Conservation (phyloP, 2,797 vertebrate genomes). For the Acridotheres tristis region DNA sequence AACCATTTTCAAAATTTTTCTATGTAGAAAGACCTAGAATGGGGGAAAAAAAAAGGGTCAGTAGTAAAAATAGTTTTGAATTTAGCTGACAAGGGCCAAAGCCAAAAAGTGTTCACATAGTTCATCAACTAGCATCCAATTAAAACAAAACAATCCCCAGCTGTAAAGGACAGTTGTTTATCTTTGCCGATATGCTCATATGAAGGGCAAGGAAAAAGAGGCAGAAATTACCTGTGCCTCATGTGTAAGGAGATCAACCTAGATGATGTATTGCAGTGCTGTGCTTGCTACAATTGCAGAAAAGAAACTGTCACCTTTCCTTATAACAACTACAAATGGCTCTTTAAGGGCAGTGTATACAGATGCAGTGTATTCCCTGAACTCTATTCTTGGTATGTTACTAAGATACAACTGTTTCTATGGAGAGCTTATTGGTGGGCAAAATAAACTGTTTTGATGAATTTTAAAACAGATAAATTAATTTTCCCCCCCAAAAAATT, state of each 20-base stretch:
- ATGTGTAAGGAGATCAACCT: fast-evolving
- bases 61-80: not conserved
- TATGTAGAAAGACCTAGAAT: not conserved
- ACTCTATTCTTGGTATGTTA: conserved; percentile 50
- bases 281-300: not conserved
- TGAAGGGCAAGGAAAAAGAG: not conserved
- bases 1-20: not conserved
- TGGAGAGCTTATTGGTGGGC: conserved; percentile 37
- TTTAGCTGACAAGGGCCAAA: not conserved
- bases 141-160: not conserved
- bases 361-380: not conserved
- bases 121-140: not conserved
- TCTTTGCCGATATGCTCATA: not conserved
- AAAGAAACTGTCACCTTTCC: not conserved
- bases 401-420: conserved; percentile 67
- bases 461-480: conserved; percentile 28
- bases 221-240: not conserved
- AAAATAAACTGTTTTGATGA: conserved; percentile 43
- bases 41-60: not conserved
- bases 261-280: not conserved
- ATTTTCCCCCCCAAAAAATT: not conserved
- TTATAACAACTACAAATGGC: not conserved
- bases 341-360: not conserved
- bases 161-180: not conserved
- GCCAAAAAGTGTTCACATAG: not conserved